Evolutionary conservation across 2,888 invertebrate species (phyloP).

Genomic region (Noctua janthina): DNA sequence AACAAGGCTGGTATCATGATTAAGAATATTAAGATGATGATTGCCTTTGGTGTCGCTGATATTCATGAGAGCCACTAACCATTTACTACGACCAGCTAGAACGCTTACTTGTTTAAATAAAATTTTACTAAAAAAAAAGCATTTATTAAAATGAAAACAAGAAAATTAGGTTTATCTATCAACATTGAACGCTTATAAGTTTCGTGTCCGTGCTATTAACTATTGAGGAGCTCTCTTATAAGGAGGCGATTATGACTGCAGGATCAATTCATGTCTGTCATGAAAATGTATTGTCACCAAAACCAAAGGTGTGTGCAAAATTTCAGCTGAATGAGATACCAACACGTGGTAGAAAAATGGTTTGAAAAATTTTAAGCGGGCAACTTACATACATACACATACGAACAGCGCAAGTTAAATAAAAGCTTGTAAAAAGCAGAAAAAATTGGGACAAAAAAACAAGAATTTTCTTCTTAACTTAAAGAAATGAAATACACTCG

Average conservation of each 20-base stretch:
- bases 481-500: conserved; percentile 1
- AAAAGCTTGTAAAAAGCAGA: neutral
- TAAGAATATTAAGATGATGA: too few species aligned
- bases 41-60: too few species aligned
- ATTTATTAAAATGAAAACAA: too few species aligned
- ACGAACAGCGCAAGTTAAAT: neutral
- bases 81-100: too few species aligned
- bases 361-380: neutral
- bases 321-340: neutral
- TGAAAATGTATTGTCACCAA: neutral
- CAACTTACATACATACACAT: neutral
- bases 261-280: neutral
- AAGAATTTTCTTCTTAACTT: conserved; percentile 15
- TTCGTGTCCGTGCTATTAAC: neutral
- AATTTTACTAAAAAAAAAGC: too few species aligned
- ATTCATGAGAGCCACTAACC: too few species aligned
- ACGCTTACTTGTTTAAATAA: too few species aligned
- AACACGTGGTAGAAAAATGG: neutral
- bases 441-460: neutral
- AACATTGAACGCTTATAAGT: neutral
- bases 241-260: neutral
- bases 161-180: too few species aligned
- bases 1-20: too few species aligned
- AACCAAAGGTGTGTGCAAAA: neutral
- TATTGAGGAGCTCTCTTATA: neutral